Percentiles rank a stretch among this genome's conserved stretches.
Conservation (phyloP, 2,797 vertebrate species). For the Sebastes dallii region DNA sequence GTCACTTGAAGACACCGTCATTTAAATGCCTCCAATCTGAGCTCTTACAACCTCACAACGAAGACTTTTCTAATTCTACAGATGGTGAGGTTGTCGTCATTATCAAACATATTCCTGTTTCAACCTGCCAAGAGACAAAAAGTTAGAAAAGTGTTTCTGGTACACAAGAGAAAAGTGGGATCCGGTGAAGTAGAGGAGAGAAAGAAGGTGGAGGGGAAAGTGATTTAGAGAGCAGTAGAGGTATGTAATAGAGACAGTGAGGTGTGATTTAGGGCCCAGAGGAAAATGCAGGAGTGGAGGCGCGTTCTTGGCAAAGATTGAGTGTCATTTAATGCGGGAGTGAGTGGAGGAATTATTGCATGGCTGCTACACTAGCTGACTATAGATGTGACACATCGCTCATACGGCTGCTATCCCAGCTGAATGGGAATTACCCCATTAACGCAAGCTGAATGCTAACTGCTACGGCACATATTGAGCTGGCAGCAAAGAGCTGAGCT, state of each 20-base stretch:
- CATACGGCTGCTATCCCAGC: slow-evolving; percentile 58
- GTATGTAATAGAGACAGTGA: slow-evolving; percentile 59
- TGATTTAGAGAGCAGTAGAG: slow-evolving; percentile 54
- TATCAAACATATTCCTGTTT: background rate
- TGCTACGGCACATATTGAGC: slow-evolving; percentile 56
- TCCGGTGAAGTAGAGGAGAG: slow-evolving; percentile 33
- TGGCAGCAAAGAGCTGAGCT: slow-evolving; percentile 70
- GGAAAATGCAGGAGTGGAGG: slow-evolving; percentile 49
- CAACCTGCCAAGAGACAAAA: background rate
- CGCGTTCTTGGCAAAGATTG: slow-evolving; percentile 63
- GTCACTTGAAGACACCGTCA: background rate
- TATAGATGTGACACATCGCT: slow-evolving; percentile 70
- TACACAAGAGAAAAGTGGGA: slow-evolving; percentile 10
- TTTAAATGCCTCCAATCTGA: background rate
- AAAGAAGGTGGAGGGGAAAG: slow-evolving; percentile 14
- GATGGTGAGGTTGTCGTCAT: background rate
- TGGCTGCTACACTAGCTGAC: slow-evolving; percentile 63
- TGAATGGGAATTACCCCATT: slow-evolving; percentile 77
- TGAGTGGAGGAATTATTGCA: slow-evolving; percentile 68
- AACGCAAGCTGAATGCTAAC: slow-evolving; percentile 68
- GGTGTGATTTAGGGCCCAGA: slow-evolving; percentile 58
- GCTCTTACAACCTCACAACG: background rate
- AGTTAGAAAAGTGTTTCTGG: slow-evolving; percentile 26
- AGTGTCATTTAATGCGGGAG: slow-evolving; percentile 71
- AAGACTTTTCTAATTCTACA: background rate